Percentiles rank a stretch among this genome's conserved stretches.
Conservation (phyloP, 2,888 invertebrate genomes). For the Leistus spinibarbis region DNA sequence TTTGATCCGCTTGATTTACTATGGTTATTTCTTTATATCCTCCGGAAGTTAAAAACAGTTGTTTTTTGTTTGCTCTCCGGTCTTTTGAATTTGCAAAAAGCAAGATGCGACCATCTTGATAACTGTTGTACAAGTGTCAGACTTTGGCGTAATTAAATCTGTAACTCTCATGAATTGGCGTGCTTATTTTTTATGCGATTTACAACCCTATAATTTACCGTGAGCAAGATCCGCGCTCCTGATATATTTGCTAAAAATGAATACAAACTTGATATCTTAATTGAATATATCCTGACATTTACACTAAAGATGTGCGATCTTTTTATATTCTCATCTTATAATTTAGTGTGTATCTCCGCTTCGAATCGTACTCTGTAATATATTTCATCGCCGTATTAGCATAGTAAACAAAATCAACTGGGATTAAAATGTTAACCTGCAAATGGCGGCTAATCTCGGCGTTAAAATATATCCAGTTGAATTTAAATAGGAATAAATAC, state of each 20-base stretch:
- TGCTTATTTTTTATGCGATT: constrained; percentile 23
- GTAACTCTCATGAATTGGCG: constrained; percentile 14
- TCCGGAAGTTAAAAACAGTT: background rate
- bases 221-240: constrained; percentile 23
- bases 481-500: constrained; percentile 27
- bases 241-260: constrained; percentile 17
- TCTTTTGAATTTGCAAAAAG: background rate
- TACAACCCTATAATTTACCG: constrained; percentile 21
- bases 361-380: background rate
- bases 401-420: constrained; percentile 21
- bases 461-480: constrained; percentile 26
- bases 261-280: constrained; percentile 26
- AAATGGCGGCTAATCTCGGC: constrained; percentile 13
- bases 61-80: background rate
- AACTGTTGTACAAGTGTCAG: background rate
- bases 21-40: background rate
- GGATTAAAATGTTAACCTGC: constrained; percentile 32
- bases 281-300: constrained; percentile 31
- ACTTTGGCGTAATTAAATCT: constrained; percentile 16
- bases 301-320: background rate
- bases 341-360: background rate
- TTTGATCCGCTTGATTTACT: background rate
- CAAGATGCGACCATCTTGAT: background rate
- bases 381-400: constrained; percentile 22
- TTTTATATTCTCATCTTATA: constrained; percentile 1